A percentile compares a stretch with the other conserved stretches of the same genome.
Evolutionary conservation across 2,797 vertebrate genomes (phyloP).

Genomic region (Enteromius mattozi): DNA sequence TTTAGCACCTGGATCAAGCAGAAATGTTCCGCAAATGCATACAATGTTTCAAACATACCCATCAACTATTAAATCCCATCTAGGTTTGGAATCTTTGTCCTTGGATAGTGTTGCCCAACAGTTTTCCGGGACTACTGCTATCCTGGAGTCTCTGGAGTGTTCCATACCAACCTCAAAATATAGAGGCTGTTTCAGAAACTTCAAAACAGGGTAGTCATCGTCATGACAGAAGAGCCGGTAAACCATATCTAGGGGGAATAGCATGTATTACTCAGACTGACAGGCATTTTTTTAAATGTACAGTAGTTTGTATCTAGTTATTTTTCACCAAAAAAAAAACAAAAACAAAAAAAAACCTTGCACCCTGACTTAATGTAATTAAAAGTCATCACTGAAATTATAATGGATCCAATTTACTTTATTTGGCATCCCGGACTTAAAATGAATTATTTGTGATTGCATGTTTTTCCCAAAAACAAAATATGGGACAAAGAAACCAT

Average conservation of each 20-base stretch:
- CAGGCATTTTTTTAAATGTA: background rate
- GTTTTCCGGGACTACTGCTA: conserved; percentile 20
- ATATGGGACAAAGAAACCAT: background rate
- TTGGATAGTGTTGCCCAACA: conserved; percentile 39
- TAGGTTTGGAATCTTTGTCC: conserved; percentile 18
- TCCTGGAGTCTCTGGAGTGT: conserved; percentile 7
- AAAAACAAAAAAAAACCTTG: background rate
- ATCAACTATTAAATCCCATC: conserved; percentile 42
- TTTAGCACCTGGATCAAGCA: background rate
- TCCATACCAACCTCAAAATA: conserved; percentile 43
- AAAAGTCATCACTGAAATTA: background rate
- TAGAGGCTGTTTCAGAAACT: conserved; percentile 32
- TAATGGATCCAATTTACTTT: background rate
- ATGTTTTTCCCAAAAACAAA: background rate
- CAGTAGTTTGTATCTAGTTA: no score
- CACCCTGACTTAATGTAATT: background rate
- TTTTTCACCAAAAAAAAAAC: no score
- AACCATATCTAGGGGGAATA: conserved; percentile 12
- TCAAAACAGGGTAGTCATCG: conserved; percentile 24
- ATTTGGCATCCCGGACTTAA: background rate
- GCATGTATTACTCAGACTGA: background rate
- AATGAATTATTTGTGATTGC: background rate
- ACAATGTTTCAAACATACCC: background rate
- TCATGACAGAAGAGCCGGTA: conserved; percentile 36
- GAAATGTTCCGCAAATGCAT: background rate